Evolutionary conservation across 2,113 vertebrate genomes (phyloP).

Genomic region (Entosphenus tridentatus): DNA sequence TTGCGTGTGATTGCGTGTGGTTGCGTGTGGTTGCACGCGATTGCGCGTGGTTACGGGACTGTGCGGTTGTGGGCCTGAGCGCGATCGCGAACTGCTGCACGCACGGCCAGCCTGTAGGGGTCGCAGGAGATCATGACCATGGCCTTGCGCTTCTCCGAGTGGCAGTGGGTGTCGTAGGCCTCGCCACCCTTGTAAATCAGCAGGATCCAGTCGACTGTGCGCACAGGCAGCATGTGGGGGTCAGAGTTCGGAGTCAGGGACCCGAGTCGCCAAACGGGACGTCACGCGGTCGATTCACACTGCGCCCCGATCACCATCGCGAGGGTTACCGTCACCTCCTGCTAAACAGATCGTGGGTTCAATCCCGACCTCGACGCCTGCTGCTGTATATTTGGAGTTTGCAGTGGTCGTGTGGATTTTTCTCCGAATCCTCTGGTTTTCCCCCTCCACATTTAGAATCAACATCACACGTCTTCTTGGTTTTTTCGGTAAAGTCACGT

Average conservation of each 20-base stretch:
- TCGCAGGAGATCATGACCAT: conserved; percentile 72
- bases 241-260: not conserved
- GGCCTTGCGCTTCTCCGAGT: conserved; percentile 32
- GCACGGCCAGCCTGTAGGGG: conserved; percentile 28
- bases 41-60: no score
- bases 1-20: no score
- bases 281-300: conserved; percentile 9
- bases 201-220: conserved; percentile 68
- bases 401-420: no score
- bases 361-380: no score
- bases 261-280: not conserved
- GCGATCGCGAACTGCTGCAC: conserved; percentile 10
- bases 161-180: conserved; percentile 36
- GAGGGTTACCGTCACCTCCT: not conserved
- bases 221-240: conserved; percentile 11
- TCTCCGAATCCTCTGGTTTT: no score
- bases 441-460: no score
- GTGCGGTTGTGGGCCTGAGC: no score
- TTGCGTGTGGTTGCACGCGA: no score
- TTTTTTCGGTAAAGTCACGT: no score
- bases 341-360: no score
- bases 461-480: no score
- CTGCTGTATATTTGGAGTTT: no score
- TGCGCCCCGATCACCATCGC: not conserved
- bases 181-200: conserved; percentile 49